Base-by-base conservation (phyloP, 2,797 vertebrate genomes). In the Eulemur albifrons region DNA sequence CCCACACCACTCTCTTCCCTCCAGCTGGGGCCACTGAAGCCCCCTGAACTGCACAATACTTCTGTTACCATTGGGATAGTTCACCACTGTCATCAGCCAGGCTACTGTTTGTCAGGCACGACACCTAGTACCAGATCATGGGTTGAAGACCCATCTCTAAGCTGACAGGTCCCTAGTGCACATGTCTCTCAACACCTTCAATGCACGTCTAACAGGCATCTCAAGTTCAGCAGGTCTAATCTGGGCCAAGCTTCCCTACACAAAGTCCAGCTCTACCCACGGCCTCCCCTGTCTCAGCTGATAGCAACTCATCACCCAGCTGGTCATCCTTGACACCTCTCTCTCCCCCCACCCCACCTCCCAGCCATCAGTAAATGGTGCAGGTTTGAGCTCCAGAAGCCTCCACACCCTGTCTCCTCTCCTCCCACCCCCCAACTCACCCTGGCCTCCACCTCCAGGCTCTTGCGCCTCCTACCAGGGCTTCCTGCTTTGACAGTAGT, bases 351-450 rank as follows among this genome's bases (percentile, higher is more conserved):
- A 50, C 73, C 32, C n/a, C 5, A 45, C 5, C 32, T 69, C 18
- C 8, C 4, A 48, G 63, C 32, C 40, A 25, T n/a, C 25, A 40
- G 50, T 32, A 12, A 69, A 18, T 20, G 4, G 3, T 65, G 40
- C 10, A 9, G 57, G 40, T 4, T 48, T 10, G 3, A n/a, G 69
- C 17, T 23, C 82, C 54, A 65, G 27, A 65, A 17, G 13, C 54
- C 43, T 63, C 52, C 57, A 54, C 69, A 30, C 15, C 61, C 25
- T 7, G 4, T 20, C n/a, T 86, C 20, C 50, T 40, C 76, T 13
- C 15, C 1, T 43, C 57, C 35, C 7, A 6, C 12, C 35, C 18
- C 11, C 23, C n/a, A 40, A 40, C 12, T 11, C 32, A 0, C 1
- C 30, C 27, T 14, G 13, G n/a, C 25, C 43, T 67, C 32, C 6